Evolutionary conservation across 1,140 invertebrate genomes (phyloP), one percentile per base, ranked within the genome.

Genomic region (Drosophila grimshawi): DNA sequence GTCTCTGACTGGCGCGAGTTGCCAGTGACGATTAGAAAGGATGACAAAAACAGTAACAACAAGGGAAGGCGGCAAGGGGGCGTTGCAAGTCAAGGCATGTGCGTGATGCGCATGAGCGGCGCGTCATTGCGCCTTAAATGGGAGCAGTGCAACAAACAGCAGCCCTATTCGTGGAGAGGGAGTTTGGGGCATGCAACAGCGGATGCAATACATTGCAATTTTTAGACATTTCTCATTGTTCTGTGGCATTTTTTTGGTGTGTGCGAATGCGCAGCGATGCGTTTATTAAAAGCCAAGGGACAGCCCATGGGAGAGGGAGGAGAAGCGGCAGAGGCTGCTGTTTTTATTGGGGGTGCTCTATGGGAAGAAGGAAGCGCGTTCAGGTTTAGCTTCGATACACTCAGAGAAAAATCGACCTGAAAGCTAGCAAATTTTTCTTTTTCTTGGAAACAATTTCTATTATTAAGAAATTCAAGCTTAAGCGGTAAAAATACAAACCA

Each of bases 81-180:
- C 3, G 11, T 1, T 11, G 71, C 39, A 59, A 59, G 63, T 51
- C 52, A 59, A 60, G 53, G 65, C 76, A 78, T 85, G 85, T 86
- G 85, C 85, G 85, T 88, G 85, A 83, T 89, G 85, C 85, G 85
- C 85, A 88, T 88, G 85, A 88, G 85, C 81, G 85, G 67, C 88
- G 78, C 85, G 64, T 85, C 80, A 85, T 88, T 89, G 83, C 85
- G 85, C 85, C 85, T 80, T 88, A 88, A 88, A 88, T 88, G 85
- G 85, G 85, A 88, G 74, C 77, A 85, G 62, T 67, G 52, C 51
- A 70, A 64, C 71, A 66, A 59, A 59, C 39, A 41, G 41, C 41
- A 52, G 45, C 19, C 19, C 19, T 19, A 19, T 19, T 19, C 19
- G 19, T 19, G 3, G 33, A 33, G 4, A 10, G 8, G 29, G 3